Base-by-base conservation (phyloP, 2,797 vertebrate genomes). In the Sebastes itinus region DNA sequence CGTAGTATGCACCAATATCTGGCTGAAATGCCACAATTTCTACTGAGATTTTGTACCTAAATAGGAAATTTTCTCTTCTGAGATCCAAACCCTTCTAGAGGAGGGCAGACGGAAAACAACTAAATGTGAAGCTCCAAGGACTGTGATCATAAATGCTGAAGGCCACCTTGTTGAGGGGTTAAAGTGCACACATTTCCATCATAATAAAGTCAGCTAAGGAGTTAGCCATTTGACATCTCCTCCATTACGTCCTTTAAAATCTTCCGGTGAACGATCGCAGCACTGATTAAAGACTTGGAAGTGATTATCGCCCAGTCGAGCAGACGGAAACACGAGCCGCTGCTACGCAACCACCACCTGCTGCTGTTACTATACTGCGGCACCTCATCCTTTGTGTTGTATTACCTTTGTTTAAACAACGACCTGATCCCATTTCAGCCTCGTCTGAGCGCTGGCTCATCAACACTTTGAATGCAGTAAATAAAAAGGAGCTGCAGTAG, bases 291-390 rank as follows among this genome's bases (percentile, higher is more conserved):
- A 60, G 30, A 16, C 52, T 7, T 33, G 10, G 10, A 9, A 18
- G 28, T 56, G 59, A 60, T 63, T 63, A 55, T 9, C 59, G 22
- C 35, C 23, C 56, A 32, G 56, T 27, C 12, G 58, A 22, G 22
- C 30, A 30, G 23, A 35, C 46, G 10, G 77, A 68, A 81, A 82
- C 30, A 59, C n/a, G 69, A 81, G 78, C 62, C 18, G 46, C 18
- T 66, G 56, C 73, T 58, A 30, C 20, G 55, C 27, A 49, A 61
- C 38, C 71, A 62, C 54, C 79, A 71, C 54, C 76, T 55, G 42
- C 66, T 74, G 75, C 70, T 72, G 35, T 52, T 49, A 11, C 59
- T 42, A 18, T 22, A 27, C 75, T 7, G 42, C 78, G 35, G 22
- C 76, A 32, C 18, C 32, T 68, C 65, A 58, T 75, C 33, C 59